Conservation (phyloP, 2,113 vertebrate species). For the Ciconia maguari region DNA sequence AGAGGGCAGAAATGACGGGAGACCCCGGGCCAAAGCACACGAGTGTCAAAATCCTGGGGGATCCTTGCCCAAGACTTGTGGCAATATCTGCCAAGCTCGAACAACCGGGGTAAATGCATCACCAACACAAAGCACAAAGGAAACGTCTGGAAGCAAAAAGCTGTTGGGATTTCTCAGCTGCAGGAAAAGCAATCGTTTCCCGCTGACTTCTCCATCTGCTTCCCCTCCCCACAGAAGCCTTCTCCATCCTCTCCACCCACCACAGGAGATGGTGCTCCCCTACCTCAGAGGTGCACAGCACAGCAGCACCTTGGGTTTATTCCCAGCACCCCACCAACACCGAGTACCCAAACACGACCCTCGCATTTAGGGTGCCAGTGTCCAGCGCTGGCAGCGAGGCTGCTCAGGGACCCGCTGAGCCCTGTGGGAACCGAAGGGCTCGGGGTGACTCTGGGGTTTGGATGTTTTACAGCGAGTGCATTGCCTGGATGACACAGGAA, state of each 20-base stretch:
- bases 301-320: neutral
- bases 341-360: rapidly evolving
- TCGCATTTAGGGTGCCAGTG: rapidly evolving
- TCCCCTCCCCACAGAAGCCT: neutral
- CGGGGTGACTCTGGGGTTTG: neutral
- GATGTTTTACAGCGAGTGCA: rapidly evolving
- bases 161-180: neutral
- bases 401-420: neutral
- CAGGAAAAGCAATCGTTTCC: neutral
- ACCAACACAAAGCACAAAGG: neutral
- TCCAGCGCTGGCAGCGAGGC: neutral
- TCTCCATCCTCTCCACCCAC: neutral
- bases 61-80: neutral
- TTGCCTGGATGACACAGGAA: slow-evolving; percentile 4
- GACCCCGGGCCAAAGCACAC: neutral
- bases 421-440: neutral
- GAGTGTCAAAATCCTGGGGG: neutral
- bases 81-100: rapidly evolving
- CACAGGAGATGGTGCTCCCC: neutral
- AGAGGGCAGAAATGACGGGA: neutral
- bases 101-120: neutral
- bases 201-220: neutral
- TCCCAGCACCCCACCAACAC: neutral
- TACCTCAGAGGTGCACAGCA: neutral
- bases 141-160: neutral